Base-by-base conservation (phyloP, 2,797 vertebrate species). In the Picus viridis region DNA sequence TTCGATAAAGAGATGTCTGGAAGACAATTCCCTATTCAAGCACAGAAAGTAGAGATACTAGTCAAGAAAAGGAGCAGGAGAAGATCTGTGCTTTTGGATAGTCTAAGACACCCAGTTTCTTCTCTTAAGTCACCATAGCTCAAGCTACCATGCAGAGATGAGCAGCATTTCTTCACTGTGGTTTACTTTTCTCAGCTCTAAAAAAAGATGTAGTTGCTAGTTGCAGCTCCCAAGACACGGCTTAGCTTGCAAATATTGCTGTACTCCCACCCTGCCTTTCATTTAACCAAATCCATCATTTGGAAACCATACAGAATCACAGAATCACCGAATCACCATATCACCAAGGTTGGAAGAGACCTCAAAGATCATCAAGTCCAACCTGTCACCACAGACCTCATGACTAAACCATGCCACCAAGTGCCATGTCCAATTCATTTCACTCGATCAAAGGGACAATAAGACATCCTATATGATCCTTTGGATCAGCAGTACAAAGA, bases 191-290 rank as follows among this genome's bases (percentile, higher is more conserved):
- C 86, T 84, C 71, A 36, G 57, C 45, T 94, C 83, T 86, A 93
- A 94, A 93, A 93, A 67, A 82, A 90, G 86, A 59, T 1, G 9
- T 65, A 47, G 74, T 27, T 92, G 85, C 73, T 92, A 83, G 70
- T 53, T 94, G 86, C 77, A 90, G 90, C 93, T 96, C 88, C 74
- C 68, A 76, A 94, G 92, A 76, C 83, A 91, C 49, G 77, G 83
- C 54, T 91, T 82, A 90, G 88, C 86, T 93, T 94, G 93, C 90
- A 94, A 94, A 95, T 71, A 86, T 68, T 61, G 86, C 78, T 82
- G 71, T 79, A 88, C 83, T 84, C 88, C 92, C 86, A 96, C 90
- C 13, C 77, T 41, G 61, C 74, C 41, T 82, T 88, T 82, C 86
- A 57, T 88, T 76, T 94, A 56, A 78, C 56, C 67, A 67, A 78